Evolutionary conservation across 2,888 invertebrate genomes (phyloP).

Genomic region (Escarpia spicata): DNA sequence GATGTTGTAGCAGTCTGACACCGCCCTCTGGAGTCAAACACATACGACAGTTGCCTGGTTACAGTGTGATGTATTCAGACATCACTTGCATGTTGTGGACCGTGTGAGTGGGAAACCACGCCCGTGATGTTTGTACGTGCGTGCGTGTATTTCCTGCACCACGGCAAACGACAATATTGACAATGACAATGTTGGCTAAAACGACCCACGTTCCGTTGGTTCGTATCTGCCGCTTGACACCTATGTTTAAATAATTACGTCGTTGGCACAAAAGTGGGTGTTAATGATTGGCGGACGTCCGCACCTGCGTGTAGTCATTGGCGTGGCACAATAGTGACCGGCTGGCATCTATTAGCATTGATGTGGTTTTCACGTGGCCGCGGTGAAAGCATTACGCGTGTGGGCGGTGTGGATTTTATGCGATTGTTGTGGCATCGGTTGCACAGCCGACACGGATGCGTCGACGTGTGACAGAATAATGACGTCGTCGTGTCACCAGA

Average conservation of each 20-base stretch:
- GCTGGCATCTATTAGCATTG: not conserved
- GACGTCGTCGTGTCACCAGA: not conserved
- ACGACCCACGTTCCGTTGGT: not conserved
- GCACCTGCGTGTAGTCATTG: not conserved
- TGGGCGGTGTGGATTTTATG: not conserved
- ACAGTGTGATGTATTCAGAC: not conserved
- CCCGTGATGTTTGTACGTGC: not conserved
- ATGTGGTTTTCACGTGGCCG: constrained; percentile 13
- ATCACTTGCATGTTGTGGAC: not conserved
- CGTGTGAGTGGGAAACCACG: not conserved
- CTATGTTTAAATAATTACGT: not conserved
- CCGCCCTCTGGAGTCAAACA: not conserved
- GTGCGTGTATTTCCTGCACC: not conserved
- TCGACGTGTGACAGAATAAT: constrained; percentile 3
- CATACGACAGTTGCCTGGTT: constrained; percentile 6
- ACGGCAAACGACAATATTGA: not conserved
- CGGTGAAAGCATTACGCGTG: not conserved
- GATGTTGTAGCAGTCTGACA: not conserved
- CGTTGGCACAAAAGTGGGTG: not conserved
- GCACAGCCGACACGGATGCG: not conserved
- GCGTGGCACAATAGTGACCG: not conserved
- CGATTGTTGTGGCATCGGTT: not conserved
- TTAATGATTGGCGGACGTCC: constrained; percentile 1
- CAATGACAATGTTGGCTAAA: not conserved
- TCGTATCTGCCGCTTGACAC: not conserved